A percentile compares a stretch with the other conserved stretches of the same genome.
Conservation (phyloP, 2,797 vertebrate genomes). For the Mormyrops boulengeri region DNA sequence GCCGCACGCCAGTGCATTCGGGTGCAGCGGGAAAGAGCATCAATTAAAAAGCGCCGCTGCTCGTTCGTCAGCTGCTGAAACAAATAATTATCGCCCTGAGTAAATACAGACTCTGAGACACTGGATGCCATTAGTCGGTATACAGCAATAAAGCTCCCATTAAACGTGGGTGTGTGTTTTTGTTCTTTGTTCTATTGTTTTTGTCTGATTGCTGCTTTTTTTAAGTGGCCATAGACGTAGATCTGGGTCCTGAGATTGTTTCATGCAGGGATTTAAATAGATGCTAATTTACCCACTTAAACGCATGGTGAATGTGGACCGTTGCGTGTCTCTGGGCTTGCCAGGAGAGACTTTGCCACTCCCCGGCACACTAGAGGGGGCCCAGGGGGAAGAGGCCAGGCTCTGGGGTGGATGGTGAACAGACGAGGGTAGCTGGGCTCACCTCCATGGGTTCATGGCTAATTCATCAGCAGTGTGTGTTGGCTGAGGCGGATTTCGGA, state of each 20-base stretch:
- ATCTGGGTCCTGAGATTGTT: not conserved
- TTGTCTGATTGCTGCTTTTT: not conserved
- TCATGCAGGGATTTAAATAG: not conserved
- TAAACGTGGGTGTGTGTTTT: not conserved
- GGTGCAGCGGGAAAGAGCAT: not conserved
- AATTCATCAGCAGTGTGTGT: not conserved
- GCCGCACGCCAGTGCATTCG: slow-evolving; percentile 1
- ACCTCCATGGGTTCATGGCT: not conserved
- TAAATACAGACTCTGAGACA: slow-evolving; percentile 24
- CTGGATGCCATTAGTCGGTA: not conserved
- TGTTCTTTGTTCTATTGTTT: not conserved
- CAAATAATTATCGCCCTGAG: slow-evolving; percentile 29
- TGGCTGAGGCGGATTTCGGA: not conserved
- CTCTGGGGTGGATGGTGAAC: not conserved
- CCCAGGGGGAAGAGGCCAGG: not conserved
- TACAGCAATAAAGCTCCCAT: not conserved
- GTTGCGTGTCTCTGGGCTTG: not conserved
- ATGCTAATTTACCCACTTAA: not conserved
- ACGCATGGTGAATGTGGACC: not conserved
- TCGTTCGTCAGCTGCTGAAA: slow-evolving; percentile 28
- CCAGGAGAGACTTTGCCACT: not conserved
- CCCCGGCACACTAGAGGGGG: not conserved
- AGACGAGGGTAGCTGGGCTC: not conserved
- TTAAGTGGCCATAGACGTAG: not conserved
- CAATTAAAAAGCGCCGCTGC: slow-evolving; percentile 28